Percentiles rank a stretch among this genome's conserved stretches.
These are phyloP conservation scores for Melanotaenia maccullochi DNA, from an alignment of 2,797 vertebrate genomes.

Conservation along the genomic window DNA sequence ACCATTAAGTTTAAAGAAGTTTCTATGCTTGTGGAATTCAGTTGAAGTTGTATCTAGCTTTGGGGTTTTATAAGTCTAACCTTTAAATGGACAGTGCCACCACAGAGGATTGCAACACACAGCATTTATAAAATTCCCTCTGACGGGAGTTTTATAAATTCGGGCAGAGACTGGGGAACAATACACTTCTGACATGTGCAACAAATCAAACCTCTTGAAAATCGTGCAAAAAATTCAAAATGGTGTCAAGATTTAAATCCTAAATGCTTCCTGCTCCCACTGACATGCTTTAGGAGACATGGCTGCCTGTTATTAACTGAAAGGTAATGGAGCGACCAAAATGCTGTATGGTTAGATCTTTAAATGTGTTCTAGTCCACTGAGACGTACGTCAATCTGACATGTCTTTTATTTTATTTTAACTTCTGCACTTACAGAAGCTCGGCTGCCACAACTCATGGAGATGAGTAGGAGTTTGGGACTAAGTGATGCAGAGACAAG, in stretches of 20 bases:
- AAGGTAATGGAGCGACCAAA: not conserved
- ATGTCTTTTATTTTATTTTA: not conserved
- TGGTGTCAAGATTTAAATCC: not conserved
- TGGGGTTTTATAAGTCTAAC: conserved; percentile 37
- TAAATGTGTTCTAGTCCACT: not conserved
- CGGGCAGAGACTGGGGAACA: not conserved
- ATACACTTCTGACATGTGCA: conserved; percentile 3
- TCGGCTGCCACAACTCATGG: not conserved
- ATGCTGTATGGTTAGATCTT: not conserved
- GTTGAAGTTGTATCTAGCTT: conserved; percentile 33
- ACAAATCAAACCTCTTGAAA: not conserved
- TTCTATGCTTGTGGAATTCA: conserved; percentile 44
- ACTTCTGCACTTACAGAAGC: not conserved
- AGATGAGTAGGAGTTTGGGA: not conserved
- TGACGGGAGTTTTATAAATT: not conserved
- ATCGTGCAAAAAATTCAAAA: not conserved
- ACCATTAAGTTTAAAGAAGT: conserved; percentile 57
- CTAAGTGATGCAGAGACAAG: not conserved
- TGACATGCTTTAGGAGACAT: not conserved
- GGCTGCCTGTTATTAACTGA: not conserved
- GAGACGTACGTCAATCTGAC: not conserved
- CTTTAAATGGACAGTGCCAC: conserved; percentile 27
- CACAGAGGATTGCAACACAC: not conserved
- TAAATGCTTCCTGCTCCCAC: not conserved
- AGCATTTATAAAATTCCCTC: not conserved